Conservation (phyloP, 2,113 vertebrate species). For the Piprites chloris region DNA sequence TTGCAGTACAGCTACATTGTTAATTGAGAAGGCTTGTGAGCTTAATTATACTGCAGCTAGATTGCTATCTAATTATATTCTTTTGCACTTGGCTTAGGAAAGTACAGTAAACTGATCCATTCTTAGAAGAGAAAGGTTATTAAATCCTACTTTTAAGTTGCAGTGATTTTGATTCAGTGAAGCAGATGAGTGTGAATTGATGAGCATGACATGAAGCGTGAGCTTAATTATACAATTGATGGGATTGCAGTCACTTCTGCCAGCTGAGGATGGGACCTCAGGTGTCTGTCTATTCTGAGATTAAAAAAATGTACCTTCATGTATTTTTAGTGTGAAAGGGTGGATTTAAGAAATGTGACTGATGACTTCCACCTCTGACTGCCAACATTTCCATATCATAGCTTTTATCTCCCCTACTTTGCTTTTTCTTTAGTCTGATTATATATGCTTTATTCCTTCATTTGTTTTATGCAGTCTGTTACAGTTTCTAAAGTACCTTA, state of each 20-base stretch:
- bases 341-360: conserved; percentile 34
- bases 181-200: not conserved
- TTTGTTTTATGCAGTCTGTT: conserved; percentile 3
- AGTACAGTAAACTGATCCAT: not conserved
- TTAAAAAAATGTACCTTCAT: not conserved
- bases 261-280: not conserved
- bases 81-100: conserved; percentile 17
- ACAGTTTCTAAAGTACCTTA: conserved; percentile 2
- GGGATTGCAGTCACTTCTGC: not conserved
- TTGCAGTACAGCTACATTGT: not conserved
- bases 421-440: conserved; percentile 1
- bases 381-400: conserved; percentile 14
- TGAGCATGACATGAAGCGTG: not conserved
- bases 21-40: not conserved
- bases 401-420: not conserved
- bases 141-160: not conserved
- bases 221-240: not conserved
- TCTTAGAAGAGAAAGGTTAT: conserved; percentile 1
- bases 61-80: not conserved
- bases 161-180: conserved; percentile 13
- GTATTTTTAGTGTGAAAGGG: conserved; percentile 45
- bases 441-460: not conserved
- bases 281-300: conserved; percentile 20
- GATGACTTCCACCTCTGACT: conserved; percentile 49
- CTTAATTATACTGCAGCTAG: not conserved